Conservation (phyloP, 2,797 vertebrate species). For the Iguana delicatissima region DNA sequence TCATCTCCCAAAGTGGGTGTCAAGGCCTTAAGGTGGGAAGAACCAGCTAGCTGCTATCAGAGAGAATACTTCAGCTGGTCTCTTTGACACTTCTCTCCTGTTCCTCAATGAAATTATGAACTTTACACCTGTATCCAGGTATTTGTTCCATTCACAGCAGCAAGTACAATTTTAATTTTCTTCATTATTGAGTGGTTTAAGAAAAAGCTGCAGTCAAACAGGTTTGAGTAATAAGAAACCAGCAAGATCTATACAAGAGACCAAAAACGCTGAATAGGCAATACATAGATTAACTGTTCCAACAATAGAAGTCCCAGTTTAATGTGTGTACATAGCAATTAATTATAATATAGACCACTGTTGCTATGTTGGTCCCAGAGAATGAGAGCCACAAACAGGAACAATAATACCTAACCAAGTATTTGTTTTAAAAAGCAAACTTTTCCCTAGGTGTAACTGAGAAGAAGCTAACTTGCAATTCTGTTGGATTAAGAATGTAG, state of each 20-base stretch:
- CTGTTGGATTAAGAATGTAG: neutral
- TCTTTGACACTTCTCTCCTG: neutral
- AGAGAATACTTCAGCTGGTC: neutral
- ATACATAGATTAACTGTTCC: neutral
- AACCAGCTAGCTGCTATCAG: neutral
- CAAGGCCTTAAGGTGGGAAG: neutral
- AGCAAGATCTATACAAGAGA: slow-evolving; percentile 13
- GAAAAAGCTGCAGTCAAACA: slow-evolving; percentile 44
- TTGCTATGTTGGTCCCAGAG: neutral
- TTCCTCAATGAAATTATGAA: neutral
- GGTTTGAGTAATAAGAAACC: neutral
- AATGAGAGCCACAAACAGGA: neutral
- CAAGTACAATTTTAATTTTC: slow-evolving; percentile 52
- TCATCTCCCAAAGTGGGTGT: neutral
- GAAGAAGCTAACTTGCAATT: neutral
- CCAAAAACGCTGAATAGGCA: neutral
- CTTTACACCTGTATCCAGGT: neutral
- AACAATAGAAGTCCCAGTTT: neutral
- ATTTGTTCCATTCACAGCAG: neutral
- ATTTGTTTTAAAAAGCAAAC: neutral
- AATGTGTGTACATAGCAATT: neutral
- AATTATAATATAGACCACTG: slow-evolving; percentile 6
- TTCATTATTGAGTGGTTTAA: slow-evolving; percentile 61
- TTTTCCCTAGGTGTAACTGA: neutral
- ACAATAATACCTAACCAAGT: neutral